Conservation (phyloP, 2,113 vertebrate genomes). For the Oenanthe melanoleuca region DNA sequence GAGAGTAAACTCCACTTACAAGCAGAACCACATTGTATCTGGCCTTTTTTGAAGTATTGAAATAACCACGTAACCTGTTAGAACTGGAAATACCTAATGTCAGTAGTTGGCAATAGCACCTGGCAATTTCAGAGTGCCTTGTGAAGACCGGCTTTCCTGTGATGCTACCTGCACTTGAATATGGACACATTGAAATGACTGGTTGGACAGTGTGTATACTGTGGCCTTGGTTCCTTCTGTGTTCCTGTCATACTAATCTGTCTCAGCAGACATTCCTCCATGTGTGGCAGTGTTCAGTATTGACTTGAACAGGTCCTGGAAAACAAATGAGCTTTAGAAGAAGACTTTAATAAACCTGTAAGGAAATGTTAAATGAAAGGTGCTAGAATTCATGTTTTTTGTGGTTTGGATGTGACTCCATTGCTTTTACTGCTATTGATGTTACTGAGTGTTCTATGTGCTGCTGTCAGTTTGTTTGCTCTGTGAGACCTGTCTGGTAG, state of each 20-base stretch:
- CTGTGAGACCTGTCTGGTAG: background rate
- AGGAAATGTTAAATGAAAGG: background rate
- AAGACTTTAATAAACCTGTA: background rate
- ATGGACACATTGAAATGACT: background rate
- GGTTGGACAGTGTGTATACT: background rate
- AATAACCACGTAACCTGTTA: background rate
- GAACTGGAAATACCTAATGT: background rate
- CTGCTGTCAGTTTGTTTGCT: background rate
- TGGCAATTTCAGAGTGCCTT: background rate
- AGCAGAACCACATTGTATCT: background rate
- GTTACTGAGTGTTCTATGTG: background rate
- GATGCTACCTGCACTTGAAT: background rate
- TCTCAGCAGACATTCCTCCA: background rate
- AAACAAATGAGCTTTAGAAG: background rate
- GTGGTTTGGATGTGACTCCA: background rate
- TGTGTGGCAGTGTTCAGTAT: background rate
- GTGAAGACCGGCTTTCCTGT: background rate
- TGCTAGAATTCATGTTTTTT: background rate
- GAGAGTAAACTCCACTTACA: background rate
- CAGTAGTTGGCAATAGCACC: background rate
- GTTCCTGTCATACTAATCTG: background rate
- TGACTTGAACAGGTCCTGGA: background rate
- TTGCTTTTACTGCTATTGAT: background rate
- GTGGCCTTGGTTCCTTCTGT: background rate
- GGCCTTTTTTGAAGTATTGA: background rate